phyloP scores from a whole-genome alignment of 1,140 invertebrate genomes.

The Colletes latitarsis region DNA sequence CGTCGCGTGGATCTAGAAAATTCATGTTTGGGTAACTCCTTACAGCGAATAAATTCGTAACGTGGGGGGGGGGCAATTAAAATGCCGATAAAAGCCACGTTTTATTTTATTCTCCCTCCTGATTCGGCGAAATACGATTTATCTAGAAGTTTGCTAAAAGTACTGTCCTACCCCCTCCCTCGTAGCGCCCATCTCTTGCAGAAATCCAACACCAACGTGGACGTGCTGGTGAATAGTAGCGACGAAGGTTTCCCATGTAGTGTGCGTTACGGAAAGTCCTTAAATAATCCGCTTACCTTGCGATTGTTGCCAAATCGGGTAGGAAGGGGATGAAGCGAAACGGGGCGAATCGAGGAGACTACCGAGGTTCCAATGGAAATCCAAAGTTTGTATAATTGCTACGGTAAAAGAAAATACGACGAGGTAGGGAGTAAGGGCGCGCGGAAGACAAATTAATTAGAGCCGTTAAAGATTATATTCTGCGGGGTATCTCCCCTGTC shows the following conservation, averaged over 20 bases:
- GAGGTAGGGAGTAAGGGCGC: background rate
- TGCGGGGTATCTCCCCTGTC: background rate
- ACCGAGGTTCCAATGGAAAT: slow-evolving; percentile 25
- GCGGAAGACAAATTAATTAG: slow-evolving; percentile 37
- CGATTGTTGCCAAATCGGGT: slow-evolving; percentile 46
- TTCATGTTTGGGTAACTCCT: slow-evolving; percentile 2
- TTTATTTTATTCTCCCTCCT: slow-evolving; percentile 21
- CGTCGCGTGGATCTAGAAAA: background rate
- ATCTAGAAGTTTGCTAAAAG: slow-evolving; percentile 27
- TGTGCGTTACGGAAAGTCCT: slow-evolving; percentile 36
- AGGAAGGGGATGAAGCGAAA: slow-evolving; percentile 11
- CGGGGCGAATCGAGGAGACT: background rate
- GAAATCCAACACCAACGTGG: background rate
- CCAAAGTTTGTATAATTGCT: slow-evolving; percentile 50
- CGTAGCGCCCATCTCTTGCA: background rate
- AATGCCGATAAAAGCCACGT: slow-evolving; percentile 25
- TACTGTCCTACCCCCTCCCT: background rate
- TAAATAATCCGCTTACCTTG: slow-evolving; percentile 54
- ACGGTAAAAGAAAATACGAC: slow-evolving; percentile 32
- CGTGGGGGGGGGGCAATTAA: slow-evolving; percentile 8
- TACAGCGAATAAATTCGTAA: background rate
- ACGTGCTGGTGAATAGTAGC: slow-evolving; percentile 22
- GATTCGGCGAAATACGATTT: slow-evolving; percentile 37
- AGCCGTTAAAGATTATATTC: slow-evolving; percentile 31
- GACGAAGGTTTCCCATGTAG: slow-evolving; percentile 15